phyloP scores from a whole-genome alignment of 1,140 invertebrate genomes.

The Nylanderia fulva region DNA sequence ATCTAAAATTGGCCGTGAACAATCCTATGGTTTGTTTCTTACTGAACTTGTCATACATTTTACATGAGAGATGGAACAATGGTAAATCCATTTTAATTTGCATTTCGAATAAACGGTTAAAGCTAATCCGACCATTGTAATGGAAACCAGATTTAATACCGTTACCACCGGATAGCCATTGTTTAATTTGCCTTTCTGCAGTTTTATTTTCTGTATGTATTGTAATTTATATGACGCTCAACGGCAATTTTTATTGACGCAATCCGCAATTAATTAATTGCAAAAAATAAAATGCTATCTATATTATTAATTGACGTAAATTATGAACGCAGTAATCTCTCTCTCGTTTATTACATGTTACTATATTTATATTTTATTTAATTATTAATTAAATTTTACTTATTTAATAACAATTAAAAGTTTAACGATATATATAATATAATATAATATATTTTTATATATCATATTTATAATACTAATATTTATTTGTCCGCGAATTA shows the following conservation, averaged over 20 bases:
- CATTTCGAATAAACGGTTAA: conserved; percentile 37
- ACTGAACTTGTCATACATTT: conserved; percentile 22
- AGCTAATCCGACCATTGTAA: conserved; percentile 6
- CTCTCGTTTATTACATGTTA: conserved; percentile 13
- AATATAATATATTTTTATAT: no score
- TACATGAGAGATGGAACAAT: conserved; percentile 11
- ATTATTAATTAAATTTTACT: background rate
- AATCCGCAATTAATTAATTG: background rate
- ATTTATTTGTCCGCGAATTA: background rate
- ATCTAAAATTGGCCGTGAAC: conserved; percentile 18
- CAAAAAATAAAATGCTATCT: conserved; percentile 11
- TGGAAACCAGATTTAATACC: conserved; percentile 30
- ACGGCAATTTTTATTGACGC: background rate
- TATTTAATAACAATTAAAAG: background rate
- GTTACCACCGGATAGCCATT: background rate
- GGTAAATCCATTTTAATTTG: conserved; percentile 40
- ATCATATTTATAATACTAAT: background rate
- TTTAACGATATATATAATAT: background rate
- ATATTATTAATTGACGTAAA: conserved; percentile 29
- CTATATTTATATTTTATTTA: background rate
- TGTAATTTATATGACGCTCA: conserved; percentile 5
- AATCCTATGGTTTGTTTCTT: conserved; percentile 23
- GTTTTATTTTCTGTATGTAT: background rate
- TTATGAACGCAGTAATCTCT: background rate
- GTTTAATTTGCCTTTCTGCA: conserved; percentile 31